phyloP scores from a whole-genome alignment of 2,113 vertebrate species.

The Casuarius casuarius region DNA sequence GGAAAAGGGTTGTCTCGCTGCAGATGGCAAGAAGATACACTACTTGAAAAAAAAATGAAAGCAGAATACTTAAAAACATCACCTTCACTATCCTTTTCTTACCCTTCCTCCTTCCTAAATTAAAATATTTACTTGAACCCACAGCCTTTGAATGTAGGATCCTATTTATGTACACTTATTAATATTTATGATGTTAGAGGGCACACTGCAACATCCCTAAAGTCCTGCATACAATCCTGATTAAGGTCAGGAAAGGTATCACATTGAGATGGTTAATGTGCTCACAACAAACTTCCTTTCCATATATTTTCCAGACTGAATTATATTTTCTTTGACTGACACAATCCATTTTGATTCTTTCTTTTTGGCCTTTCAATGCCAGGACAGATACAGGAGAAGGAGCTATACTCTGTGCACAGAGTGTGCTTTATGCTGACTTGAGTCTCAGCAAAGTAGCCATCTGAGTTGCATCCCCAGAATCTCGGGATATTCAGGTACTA shows the following conservation, averaged over 20 bases:
- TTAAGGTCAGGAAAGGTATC: constrained; percentile 47
- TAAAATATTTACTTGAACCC: constrained; percentile 44
- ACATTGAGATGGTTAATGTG: constrained; percentile 40
- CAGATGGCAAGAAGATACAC: background rate
- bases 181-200: constrained; percentile 62
- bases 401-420: background rate
- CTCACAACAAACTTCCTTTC: constrained; percentile 44
- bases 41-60: background rate
- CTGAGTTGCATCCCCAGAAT: background rate
- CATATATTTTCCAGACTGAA: constrained; percentile 6
- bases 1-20: background rate
- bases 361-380: background rate
- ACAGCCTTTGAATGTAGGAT: constrained; percentile 38
- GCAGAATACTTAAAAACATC: constrained; percentile 18
- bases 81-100: constrained; percentile 22
- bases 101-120: constrained; percentile 15
- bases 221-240: constrained; percentile 51
- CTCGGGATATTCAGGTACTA: constrained; percentile 2
- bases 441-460: background rate
- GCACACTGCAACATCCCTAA: constrained; percentile 48
- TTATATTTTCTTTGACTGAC: background rate
- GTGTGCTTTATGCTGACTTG: background rate
- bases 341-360: background rate
- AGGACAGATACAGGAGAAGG: background rate
- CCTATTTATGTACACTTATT: constrained; percentile 65